Conservation (phyloP, 2,888 invertebrate species). For the Agonum fuliginosum region DNA sequence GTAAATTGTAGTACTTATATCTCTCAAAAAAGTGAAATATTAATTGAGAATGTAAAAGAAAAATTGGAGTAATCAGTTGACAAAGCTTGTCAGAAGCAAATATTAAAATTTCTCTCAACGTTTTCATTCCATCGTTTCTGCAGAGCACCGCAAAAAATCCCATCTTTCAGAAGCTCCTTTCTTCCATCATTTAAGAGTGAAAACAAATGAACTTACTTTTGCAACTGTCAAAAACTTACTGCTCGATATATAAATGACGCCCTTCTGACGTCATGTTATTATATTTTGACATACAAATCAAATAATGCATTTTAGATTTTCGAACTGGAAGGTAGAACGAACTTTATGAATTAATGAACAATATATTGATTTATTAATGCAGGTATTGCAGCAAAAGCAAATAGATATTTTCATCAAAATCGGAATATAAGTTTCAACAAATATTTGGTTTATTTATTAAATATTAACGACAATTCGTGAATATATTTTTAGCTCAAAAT, state of each 20-base stretch:
- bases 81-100: constrained; percentile 30
- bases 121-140: not conserved
- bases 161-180: constrained; percentile 12
- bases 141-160: constrained; percentile 16
- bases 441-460: too few relatives aligned
- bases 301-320: too few relatives aligned
- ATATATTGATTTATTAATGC: too few relatives aligned
- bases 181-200: constrained; percentile 1
- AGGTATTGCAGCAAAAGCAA: too few relatives aligned
- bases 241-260: constrained; percentile 3
- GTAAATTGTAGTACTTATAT: too few relatives aligned
- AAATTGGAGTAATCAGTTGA: constrained; percentile 34
- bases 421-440: too few relatives aligned
- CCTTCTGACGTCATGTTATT: constrained; percentile 12
- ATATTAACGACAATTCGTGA: too few relatives aligned
- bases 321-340: too few relatives aligned
- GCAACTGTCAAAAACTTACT: constrained; percentile 33
- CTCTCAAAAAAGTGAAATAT: constrained; percentile 15
- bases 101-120: constrained; percentile 5
- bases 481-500: too few relatives aligned
- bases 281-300: too few relatives aligned
- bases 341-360: too few relatives aligned
- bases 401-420: too few relatives aligned
- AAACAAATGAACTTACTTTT: constrained; percentile 23
- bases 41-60: not conserved